Evolutionary conservation across 2,797 vertebrate species (phyloP), one percentile per base, ranked within the genome.

Genomic region (Myotis myotis): DNA sequence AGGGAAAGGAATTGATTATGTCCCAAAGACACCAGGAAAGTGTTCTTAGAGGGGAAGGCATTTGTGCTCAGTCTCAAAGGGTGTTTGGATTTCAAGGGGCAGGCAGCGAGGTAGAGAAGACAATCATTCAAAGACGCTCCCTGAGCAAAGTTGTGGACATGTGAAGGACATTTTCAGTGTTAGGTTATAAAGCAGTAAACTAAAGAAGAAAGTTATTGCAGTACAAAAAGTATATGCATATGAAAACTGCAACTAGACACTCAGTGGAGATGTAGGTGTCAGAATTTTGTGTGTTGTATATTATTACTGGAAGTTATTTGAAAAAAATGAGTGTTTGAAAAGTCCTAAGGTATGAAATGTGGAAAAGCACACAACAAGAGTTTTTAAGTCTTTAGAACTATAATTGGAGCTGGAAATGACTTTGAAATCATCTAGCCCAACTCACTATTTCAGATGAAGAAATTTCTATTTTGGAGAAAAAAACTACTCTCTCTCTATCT

Each of bases 351-450:
- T 57, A 79, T n/a, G 25, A 80, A 79, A 64, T 57, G 10, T 82
- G 79, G 57, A 74, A 72, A 72, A 30, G 6, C 22, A 82, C 15
- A 36, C 13, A 76, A 82, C 13, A 5, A 13, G 38, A 33, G 22
- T 83, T 93, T 93, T 94, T 51, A 92, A 53, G 28, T 62, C 44
- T 94, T 93, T 76, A 72, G 23, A 76, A 17, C 20, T 81, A 49
- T 87, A 70, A 41, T 55, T 74, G 79, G 4, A 92, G 49, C 72
- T 55, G 8, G 44, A 90, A 87, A 64, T 93, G 11, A 82, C 25
- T 85, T 92, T 71, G 70, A 86, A 93, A 64, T 87, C 47, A 38
- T 64, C 33, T 70, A 60, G 20, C 9, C 60, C 47, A 79, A 60
- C 5, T 85, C 47, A 49, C 36, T 83, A 87, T 62, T 87, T 82